Base-by-base conservation (phyloP, 2,888 invertebrate genomes). In the Zele albiditarsus region DNA sequence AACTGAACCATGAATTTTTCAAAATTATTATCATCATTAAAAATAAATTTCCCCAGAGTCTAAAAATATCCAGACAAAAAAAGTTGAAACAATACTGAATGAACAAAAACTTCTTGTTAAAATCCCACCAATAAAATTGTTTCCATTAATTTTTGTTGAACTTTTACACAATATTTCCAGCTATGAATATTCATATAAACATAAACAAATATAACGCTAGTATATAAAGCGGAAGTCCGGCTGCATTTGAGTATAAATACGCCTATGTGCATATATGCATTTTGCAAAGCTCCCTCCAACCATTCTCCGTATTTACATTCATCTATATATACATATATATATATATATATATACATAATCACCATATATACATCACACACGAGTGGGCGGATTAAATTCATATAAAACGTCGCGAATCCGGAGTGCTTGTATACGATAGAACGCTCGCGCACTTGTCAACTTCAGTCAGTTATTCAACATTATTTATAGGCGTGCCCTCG, bases 391-490 rank as follows among this genome's bases (percentile, higher is more conserved):
- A 77, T 78, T 73, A 76, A 79, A 80, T 79, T 78, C 76, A 79
- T 78, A 79, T 79, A 77, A 53, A 53, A 20, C 53, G n/a, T 20
- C 74, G 57, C 73, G 78, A 69, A 74, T 28, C 28, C 74, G 77
- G 76, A 78, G 79, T 78, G 79, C 78, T 80, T 76, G 76, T 76
- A 46, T 76, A 46, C 46, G 80, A 80, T 73, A 71, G 74, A 75
- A 74, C 79, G 77, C n/a, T n/a, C 75, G 76, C 71, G 28, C 69
- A 23, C 69, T 33, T 28, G 28, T 53, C 53, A 53, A 53, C 53
- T 53, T 53, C 20, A 20, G 5, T 20, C 20, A 53, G 53, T 20
- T 53, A 53, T 20, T 53, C 53, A 53, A 20, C 8, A 72, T 79
- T 79, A 80, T 80, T 80, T 75, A 79, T 79, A 79, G 62, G 57